Percentiles rank a stretch among this genome's conserved stretches.
These are phyloP conservation scores for Nibea albiflora DNA, from an alignment of 2,113 vertebrate species.

Conservation along the genomic window DNA sequence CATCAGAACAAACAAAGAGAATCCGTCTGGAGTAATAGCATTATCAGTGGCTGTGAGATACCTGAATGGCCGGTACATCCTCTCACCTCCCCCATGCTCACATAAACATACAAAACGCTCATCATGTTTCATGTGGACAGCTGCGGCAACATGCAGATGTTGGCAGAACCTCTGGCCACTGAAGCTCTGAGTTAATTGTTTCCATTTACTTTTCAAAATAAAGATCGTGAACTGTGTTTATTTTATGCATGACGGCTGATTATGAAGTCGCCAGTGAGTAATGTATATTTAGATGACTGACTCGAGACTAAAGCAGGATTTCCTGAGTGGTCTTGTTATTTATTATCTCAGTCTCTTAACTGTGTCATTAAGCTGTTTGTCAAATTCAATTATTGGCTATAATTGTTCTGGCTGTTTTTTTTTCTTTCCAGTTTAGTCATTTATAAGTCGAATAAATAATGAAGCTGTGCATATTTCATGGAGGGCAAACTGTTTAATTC, in stretches of 20 bases:
- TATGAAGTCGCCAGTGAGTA: constrained; percentile 37
- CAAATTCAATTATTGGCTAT: constrained; percentile 41
- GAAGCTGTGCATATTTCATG: constrained; percentile 22
- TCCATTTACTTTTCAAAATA: constrained; percentile 57
- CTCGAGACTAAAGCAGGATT: constrained; percentile 48
- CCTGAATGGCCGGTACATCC: constrained; percentile 11
- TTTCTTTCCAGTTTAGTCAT: constrained; percentile 32
- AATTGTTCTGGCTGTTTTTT: constrained; percentile 23
- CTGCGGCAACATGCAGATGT: constrained; percentile 65
- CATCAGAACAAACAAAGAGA: not conserved
- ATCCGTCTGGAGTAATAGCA: not conserved
- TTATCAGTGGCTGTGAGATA: constrained; percentile 2
- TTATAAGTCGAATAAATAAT: constrained; percentile 40
- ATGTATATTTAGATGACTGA: constrained; percentile 63
- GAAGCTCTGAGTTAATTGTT: constrained; percentile 43
- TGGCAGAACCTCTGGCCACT: constrained; percentile 32
- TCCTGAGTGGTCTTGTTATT: constrained; percentile 52
- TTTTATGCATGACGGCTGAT: constrained; percentile 66
- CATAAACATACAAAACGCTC: constrained; percentile 44
- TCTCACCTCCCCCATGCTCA: not conserved
- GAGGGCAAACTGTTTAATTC: constrained; percentile 37
- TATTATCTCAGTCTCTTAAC: constrained; percentile 51
- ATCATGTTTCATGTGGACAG: constrained; percentile 53
- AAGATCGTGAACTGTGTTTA: constrained; percentile 47
- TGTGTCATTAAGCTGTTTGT: constrained; percentile 51